Base-by-base conservation (phyloP, 2,113 vertebrate species). In the Anser cygnoides region DNA sequence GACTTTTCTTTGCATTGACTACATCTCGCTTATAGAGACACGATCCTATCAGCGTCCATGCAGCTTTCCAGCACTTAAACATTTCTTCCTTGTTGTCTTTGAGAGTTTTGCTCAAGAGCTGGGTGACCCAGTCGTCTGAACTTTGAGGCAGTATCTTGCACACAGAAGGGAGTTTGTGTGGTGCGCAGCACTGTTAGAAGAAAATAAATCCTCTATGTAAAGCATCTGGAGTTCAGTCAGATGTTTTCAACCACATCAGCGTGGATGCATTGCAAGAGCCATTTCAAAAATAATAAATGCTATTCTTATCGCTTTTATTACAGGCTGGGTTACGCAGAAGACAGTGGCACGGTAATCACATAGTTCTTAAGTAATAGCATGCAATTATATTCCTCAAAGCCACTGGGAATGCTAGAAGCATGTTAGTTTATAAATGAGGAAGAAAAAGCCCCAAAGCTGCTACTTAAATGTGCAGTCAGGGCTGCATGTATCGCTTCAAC, bases 231-330 rank as follows among this genome's bases (percentile, higher is more conserved):
- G 58, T 94, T 52, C 43, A 33, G 70, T 87, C 61, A 94, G 41
- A 54, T 25, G 2, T 86, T 78, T 72, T 74, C 43, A 78, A 92
- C 84, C 82, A 72, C 71, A 81, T 95, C 83, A 90, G 81, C 93
- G 66, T 81, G 62, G 49, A 84, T 85, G 91, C 43, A 35, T 74
- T 86, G 61, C 74, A 78, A 65, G 88, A 87, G n/a, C 6, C 3
- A 3, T 90, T 80, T 93, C 85, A 70, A 80, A 93, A 94, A 95
- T 86, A 92, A 84, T 80, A 75, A 93, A 73, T 86, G 87, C 90
- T 96, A 68, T 97, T 95, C 91, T 97, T 91, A 87, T 87, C 92
- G 21, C 65, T 96, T 93, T 83, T 90, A 89, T 96, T 95, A 68
- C 74, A 94, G 95, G 44, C 86, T 89, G 62, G 23, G 65, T 95